Conservation (phyloP, 2,113 vertebrate genomes). For the Clarias macrocephalus region DNA sequence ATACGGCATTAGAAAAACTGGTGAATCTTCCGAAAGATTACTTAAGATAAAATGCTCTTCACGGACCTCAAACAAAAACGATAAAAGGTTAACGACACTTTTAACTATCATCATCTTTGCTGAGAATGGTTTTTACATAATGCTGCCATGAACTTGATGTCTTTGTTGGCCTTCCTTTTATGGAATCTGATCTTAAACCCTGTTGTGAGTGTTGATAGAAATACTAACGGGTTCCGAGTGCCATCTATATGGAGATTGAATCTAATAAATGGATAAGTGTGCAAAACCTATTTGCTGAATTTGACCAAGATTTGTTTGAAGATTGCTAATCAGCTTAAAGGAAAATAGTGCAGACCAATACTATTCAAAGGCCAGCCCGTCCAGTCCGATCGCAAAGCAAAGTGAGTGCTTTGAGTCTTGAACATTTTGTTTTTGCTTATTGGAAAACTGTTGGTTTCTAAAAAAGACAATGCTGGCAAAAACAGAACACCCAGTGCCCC, state of each 20-base stretch:
- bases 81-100: background rate
- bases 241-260: background rate
- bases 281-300: background rate
- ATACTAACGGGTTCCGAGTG: background rate
- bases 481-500: too few relatives aligned
- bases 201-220: background rate
- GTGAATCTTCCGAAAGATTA: slow-evolving; percentile 52
- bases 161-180: background rate
- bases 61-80: background rate
- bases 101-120: background rate
- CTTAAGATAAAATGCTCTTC: slow-evolving; percentile 1
- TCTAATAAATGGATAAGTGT: background rate
- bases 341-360: too few relatives aligned
- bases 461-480: too few relatives aligned
- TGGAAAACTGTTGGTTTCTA: background rate
- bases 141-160: background rate
- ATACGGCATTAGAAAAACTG: slow-evolving; percentile 50
- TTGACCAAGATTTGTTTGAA: background rate
- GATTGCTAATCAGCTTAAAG: background rate
- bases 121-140: background rate
- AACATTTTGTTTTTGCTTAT: background rate
- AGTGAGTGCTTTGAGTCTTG: background rate
- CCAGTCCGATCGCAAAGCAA: too few relatives aligned
- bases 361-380: too few relatives aligned
- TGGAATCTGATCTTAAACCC: background rate